Percentiles rank a stretch among this genome's conserved stretches.
phyloP scores from a whole-genome alignment of 2,888 invertebrate genomes.

The Pocota personata region DNA sequence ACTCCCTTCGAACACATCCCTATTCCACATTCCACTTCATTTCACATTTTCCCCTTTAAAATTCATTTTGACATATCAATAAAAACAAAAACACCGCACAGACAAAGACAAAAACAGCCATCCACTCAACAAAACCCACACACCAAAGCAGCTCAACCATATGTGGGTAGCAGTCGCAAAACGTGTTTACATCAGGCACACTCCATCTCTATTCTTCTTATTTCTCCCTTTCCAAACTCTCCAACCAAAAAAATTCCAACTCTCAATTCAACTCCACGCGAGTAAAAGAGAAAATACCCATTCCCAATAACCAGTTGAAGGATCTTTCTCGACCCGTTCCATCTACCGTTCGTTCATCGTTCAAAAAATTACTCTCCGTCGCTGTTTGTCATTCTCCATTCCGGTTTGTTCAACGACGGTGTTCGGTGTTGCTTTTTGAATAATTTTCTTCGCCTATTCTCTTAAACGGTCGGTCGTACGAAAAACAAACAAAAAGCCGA shows the following conservation, averaged over 20 bases:
- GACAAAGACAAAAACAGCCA: conserved; percentile 37
- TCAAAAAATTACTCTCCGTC: conserved; percentile 23
- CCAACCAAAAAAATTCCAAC: conserved; percentile 19
- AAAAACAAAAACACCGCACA: conserved; percentile 52
- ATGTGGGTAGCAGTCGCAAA: conserved; percentile 33
- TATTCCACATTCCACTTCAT: conserved; percentile 1
- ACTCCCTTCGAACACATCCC: conserved; percentile 28
- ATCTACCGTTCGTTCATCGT: conserved; percentile 38
- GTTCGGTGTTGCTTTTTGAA: conserved; percentile 33
- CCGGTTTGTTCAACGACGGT: conserved; percentile 64
- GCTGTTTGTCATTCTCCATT: conserved; percentile 54
- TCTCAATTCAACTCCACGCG: neutral
- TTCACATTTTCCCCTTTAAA: neutral
- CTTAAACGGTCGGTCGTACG: conserved; percentile 33
- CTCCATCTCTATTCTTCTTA: neutral
- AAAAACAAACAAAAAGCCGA: conserved; percentile 13
- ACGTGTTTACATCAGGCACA: conserved; percentile 50
- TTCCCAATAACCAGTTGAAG: conserved; percentile 51
- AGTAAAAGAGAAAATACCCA: conserved; percentile 11
- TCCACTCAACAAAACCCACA: conserved; percentile 44
- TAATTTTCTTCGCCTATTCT: conserved; percentile 23
- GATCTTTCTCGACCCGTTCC: conserved; percentile 52
- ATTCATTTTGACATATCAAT: conserved; percentile 48
- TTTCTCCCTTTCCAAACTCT: neutral
- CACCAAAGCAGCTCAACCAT: conserved; percentile 56